Conservation (phyloP, 2,888 invertebrate genomes). For the Drosophila melanosoma region DNA sequence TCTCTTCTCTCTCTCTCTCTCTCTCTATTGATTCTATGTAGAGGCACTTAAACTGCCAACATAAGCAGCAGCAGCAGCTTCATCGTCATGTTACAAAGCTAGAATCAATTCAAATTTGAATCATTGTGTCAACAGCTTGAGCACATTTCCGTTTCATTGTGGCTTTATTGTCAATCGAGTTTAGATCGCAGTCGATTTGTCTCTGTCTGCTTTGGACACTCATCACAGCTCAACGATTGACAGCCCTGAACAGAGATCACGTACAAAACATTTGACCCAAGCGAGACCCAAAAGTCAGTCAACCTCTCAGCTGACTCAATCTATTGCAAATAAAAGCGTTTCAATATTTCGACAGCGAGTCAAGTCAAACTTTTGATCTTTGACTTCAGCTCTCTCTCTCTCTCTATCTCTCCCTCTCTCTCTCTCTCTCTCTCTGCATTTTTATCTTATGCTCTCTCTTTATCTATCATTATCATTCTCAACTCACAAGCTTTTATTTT, state of each 20-base stretch:
- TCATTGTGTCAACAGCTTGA: conserved; percentile 42
- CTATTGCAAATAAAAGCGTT: conserved; percentile 6
- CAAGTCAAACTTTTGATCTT: neutral
- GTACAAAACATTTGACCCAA: conserved; percentile 26
- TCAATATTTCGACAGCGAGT: neutral
- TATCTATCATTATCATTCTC: neutral
- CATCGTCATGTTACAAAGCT: conserved; percentile 17
- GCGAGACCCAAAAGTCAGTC: neutral
- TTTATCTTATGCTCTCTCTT: too few relatives aligned
- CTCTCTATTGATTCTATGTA: conserved; percentile 62
- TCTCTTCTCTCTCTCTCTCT: neutral
- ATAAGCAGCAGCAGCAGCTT: conserved; percentile 33
- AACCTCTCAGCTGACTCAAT: conserved; percentile 20
- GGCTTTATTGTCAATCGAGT: conserved; percentile 30
- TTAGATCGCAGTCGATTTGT: conserved; percentile 49
- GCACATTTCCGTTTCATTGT: conserved; percentile 66
- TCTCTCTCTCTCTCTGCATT: neutral
- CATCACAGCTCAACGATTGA: conserved; percentile 15
- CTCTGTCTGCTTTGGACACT: conserved; percentile 63
- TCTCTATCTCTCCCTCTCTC: too few relatives aligned
- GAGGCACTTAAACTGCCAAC: conserved; percentile 35
- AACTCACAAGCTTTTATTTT: neutral
- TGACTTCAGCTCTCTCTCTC: neutral
- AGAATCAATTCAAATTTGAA: conserved; percentile 31
- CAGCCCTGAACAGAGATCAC: conserved; percentile 32